phyloP scores from a whole-genome alignment of 2,113 vertebrate genomes.

The Mungos mungo region DNA sequence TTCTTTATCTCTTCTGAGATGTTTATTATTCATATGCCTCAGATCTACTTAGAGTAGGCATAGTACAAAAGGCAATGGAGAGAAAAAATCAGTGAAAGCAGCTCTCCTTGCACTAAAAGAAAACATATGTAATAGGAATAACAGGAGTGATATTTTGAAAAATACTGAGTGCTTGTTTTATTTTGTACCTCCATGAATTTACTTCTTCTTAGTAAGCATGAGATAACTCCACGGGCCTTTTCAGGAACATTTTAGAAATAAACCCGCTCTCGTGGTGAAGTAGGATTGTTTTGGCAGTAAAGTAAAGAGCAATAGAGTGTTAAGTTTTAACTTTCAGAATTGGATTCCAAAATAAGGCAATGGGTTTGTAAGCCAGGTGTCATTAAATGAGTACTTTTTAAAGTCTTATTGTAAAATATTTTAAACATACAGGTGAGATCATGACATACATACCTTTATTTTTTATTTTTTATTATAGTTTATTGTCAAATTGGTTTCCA shows the following conservation, averaged over 20 bases:
- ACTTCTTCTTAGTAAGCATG: background rate
- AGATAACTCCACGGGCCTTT: background rate
- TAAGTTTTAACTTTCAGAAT: slow-evolving; percentile 3
- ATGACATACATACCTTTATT: background rate
- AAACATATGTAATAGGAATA: background rate
- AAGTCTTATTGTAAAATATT: slow-evolving; percentile 1
- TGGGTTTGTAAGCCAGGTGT: background rate
- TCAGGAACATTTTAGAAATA: too few relatives aligned
- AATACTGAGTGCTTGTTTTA: background rate
- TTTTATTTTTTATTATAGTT: too few relatives aligned
- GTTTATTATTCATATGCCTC: background rate
- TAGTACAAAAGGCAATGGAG: background rate
- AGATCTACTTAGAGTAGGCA: background rate
- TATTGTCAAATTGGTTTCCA: too few relatives aligned
- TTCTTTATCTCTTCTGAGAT: background rate
- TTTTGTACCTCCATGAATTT: background rate
- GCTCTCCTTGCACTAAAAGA: background rate
- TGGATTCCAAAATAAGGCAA: slow-evolving; percentile 17
- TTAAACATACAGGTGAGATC: background rate
- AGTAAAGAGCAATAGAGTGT: background rate
- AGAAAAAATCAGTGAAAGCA: background rate
- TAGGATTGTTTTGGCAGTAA: background rate
- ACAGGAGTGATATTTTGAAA: background rate
- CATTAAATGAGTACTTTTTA: background rate
- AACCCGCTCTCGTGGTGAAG: background rate